Evolutionary conservation across 2,797 vertebrate species (phyloP).

Genomic region (Tragopan temminckii): DNA sequence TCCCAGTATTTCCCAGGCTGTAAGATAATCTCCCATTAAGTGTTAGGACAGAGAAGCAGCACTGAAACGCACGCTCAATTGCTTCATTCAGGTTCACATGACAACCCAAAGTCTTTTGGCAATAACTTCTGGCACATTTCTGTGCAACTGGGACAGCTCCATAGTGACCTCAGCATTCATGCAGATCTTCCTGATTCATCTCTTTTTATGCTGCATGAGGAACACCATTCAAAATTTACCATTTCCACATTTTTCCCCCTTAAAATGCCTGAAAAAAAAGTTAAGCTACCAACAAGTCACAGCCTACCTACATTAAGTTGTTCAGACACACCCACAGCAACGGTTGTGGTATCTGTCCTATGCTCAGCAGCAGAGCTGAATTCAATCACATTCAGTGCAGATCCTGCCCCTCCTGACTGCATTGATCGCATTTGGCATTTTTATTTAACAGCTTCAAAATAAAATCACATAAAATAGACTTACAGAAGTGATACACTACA

Average conservation of each 20-base stretch:
- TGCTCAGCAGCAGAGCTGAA: background rate
- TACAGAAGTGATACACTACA: background rate
- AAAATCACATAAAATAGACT: background rate
- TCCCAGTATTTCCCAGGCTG: background rate
- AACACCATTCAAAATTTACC: background rate
- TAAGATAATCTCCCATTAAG: background rate
- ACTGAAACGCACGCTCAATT: background rate
- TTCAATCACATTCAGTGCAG: background rate
- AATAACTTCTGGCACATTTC: background rate
- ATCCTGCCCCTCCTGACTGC: background rate
- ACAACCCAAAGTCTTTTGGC: background rate
- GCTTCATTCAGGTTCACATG: background rate
- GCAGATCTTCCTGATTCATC: background rate
- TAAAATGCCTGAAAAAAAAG: background rate
- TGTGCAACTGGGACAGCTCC: background rate
- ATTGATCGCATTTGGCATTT: background rate
- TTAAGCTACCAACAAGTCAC: background rate
- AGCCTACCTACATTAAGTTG: background rate
- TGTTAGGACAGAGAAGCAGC: background rate
- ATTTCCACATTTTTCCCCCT: background rate
- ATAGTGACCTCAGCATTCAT: background rate
- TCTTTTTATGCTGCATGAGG: background rate
- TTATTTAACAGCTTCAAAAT: background rate
- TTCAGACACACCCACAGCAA: fast-evolving
- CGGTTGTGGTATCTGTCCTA: background rate